These are phyloP conservation scores for Spicauda simplicius DNA, from an alignment of 2,888 invertebrate species.

Conservation along the genomic window DNA sequence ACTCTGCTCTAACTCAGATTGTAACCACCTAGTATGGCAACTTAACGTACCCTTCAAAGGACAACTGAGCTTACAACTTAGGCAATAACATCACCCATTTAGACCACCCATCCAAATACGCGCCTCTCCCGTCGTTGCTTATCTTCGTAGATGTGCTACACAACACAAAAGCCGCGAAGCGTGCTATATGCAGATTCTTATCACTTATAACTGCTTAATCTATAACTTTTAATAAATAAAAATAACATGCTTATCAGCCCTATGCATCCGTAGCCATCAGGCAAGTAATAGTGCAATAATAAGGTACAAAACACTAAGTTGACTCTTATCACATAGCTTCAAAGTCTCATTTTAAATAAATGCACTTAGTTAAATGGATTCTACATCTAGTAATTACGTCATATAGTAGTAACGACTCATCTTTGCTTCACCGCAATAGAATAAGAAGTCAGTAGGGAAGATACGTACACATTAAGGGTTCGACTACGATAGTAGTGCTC, in stretches of 20 bases:
- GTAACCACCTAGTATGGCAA: too few relatives aligned
- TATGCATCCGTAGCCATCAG: slow-evolving; percentile 8
- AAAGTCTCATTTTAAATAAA: slow-evolving; percentile 11
- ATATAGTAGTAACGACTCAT: slow-evolving; percentile 14
- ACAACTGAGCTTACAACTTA: too few relatives aligned
- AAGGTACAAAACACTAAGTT: background rate
- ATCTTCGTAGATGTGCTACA: too few relatives aligned
- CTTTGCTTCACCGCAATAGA: slow-evolving; percentile 8
- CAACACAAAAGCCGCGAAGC: too few relatives aligned
- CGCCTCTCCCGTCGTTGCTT: too few relatives aligned
- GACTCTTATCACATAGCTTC: background rate
- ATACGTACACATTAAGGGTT: background rate
- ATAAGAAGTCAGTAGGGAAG: background rate
- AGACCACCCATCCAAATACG: too few relatives aligned
- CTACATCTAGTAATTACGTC: slow-evolving; percentile 21
- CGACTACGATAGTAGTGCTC: too few relatives aligned
- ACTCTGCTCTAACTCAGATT: too few relatives aligned
- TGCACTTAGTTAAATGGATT: background rate
- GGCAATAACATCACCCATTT: too few relatives aligned
- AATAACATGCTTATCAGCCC: slow-evolving; percentile 8
- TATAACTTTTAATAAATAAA: background rate
- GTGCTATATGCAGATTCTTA: too few relatives aligned
- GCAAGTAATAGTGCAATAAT: slow-evolving; percentile 2
- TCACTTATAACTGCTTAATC: background rate
- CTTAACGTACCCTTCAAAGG: too few relatives aligned